Conservation (phyloP, 2,797 vertebrate species). For the Bradypus variegatus region DNA sequence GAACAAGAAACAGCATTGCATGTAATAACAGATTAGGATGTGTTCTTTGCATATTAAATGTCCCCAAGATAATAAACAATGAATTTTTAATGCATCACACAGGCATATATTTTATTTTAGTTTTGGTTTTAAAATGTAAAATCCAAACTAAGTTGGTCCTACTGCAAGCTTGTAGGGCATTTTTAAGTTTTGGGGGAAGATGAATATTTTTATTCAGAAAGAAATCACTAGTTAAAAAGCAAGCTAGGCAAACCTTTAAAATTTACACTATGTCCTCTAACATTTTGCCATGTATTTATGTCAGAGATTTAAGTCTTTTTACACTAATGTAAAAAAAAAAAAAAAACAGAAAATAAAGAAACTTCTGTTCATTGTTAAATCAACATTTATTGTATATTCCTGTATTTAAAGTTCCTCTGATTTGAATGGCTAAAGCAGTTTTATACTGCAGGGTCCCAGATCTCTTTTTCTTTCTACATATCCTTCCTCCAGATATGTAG, state of each 20-base stretch:
- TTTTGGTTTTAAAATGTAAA: not conserved
- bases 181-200: slow-evolving; percentile 19
- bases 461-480: not conserved
- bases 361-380: not conserved
- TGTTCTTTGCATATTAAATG: slow-evolving; percentile 48
- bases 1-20: slow-evolving; percentile 45
- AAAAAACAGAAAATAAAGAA: not conserved
- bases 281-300: not conserved
- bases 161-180: not conserved
- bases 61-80: slow-evolving; percentile 44
- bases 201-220: slow-evolving; percentile 19
- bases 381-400: not conserved
- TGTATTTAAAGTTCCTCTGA: slow-evolving; percentile 12
- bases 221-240: not conserved
- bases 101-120: not conserved
- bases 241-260: not conserved
- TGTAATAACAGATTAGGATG: slow-evolving; percentile 48
- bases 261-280: not conserved
- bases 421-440: not conserved
- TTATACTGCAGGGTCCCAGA: not conserved
- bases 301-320: slow-evolving; percentile 29
- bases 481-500: not conserved
- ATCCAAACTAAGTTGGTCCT: not conserved
- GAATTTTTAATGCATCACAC: slow-evolving; percentile 29
- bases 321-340: not conserved